phyloP scores from a whole-genome alignment of 2,797 vertebrate species.

The Poliocrania exsul region DNA sequence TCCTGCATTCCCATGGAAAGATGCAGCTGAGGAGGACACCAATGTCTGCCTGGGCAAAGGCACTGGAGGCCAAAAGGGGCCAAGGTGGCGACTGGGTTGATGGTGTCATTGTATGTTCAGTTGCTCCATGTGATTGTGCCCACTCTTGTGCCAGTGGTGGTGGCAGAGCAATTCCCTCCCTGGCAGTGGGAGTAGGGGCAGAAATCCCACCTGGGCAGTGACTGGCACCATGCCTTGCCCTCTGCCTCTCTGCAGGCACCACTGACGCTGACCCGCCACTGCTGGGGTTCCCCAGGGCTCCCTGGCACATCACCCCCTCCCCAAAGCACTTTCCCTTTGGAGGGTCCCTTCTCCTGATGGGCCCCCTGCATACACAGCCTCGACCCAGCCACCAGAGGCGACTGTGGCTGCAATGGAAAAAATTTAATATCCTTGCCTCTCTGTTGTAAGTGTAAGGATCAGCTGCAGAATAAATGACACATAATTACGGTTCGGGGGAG shows the following conservation, averaged over 20 bases:
- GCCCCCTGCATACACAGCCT: neutral
- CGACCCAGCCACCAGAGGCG: neutral
- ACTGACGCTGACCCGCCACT: rapidly evolving
- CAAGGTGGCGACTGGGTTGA: neutral
- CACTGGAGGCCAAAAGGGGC: neutral
- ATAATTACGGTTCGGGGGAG: constrained; percentile 19
- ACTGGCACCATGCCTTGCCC: neutral
- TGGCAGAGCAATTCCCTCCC: neutral
- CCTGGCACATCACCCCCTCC: rapidly evolving
- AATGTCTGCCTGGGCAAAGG: neutral
- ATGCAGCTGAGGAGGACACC: neutral
- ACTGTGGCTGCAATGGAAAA: neutral
- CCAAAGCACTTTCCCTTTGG: neutral
- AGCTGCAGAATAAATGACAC: constrained; percentile 15
- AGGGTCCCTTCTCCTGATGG: neutral
- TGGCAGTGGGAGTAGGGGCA: neutral
- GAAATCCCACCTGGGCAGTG: neutral
- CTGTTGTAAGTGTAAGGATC: neutral
- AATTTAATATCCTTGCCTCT: neutral
- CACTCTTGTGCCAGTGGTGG: rapidly evolving
- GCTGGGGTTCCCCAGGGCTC: neutral
- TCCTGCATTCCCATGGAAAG: neutral
- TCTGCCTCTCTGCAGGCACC: neutral
- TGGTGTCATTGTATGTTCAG: rapidly evolving
- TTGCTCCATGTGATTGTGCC: neutral